These are phyloP conservation scores for Passer domesticus DNA, from an alignment of 2,113 vertebrate genomes.

Conservation along the genomic window DNA sequence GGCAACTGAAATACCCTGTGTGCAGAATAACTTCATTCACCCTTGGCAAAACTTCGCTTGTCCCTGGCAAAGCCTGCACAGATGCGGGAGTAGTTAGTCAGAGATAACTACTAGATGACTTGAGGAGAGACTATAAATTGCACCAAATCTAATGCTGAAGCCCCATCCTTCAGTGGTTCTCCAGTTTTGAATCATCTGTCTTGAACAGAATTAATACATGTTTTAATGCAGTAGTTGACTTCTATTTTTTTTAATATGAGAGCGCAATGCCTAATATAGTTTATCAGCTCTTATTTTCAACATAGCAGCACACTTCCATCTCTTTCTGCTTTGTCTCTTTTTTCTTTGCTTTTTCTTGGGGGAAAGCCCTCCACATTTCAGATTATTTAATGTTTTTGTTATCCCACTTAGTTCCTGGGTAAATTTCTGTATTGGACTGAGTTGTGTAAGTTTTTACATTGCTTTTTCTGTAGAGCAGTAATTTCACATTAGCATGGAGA, in stretches of 20 bases:
- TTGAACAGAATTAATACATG: not conserved
- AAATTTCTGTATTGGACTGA: not conserved
- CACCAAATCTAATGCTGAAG: not conserved
- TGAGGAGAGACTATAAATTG: not conserved
- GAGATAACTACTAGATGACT: not conserved
- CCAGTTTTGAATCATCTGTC: not conserved
- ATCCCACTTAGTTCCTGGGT: not conserved
- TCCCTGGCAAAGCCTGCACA: not conserved
- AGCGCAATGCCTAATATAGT: not conserved
- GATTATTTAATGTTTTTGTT: not conserved
- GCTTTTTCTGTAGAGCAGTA: constrained; percentile 2
- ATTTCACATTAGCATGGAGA: constrained; percentile 22
- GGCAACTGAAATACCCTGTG: not conserved
- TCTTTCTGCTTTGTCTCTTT: not conserved
- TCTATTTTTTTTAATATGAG: not conserved
- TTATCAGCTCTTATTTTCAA: not conserved
- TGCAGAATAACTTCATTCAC: not conserved
- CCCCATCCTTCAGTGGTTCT: not conserved
- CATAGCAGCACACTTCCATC: not conserved
- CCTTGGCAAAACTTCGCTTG: not conserved
- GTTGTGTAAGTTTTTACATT: constrained; percentile 18
- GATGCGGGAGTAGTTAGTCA: not conserved
- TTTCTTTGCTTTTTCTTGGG: not conserved
- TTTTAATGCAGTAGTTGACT: not conserved
- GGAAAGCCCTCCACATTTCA: not conserved